Base-by-base conservation (phyloP, 1,140 invertebrate genomes). In the Caerostris extrusa region DNA sequence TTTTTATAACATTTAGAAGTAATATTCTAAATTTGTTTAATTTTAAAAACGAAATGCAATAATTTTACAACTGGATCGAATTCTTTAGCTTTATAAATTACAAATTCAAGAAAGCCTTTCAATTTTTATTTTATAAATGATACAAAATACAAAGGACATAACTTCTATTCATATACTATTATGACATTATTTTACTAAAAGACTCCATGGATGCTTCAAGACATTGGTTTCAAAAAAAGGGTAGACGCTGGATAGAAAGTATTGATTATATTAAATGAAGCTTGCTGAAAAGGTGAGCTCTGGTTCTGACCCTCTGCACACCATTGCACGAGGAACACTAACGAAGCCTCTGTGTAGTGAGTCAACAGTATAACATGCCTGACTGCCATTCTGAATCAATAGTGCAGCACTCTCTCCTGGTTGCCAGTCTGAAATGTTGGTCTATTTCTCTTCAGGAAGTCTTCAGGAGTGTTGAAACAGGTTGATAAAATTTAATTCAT, bases 321-420 rank as follows among this genome's bases (percentile, higher is more conserved):
- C 56, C 8, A n/a, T 8, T n/a, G 56, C 50, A 58, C n/a, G 12
- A 64, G 87, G 17, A n/a, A 50, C 61, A 34, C 87, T 89, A 89
- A 89, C 87, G 87, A 89, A 53, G n/a, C 87, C 57, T 6, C 87
- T 56, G 64, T 69, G 87, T 64, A 89, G 87, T 64, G 69, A 89
- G 87, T 89, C 87, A 89, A 89, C 50, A 89, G 64, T 89, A 64
- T 53, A 60, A 57, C 85, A 34, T 89, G 69, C 87, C 87, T 89
- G 64, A 56, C 64, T 71, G 64, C 64, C 87, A 53, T 89, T 50
- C 53, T 89, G 55, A 89, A 69, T 89, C 87, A 89, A 89, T 64
- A 89, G 64, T 17, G 55, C 61, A 55, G 8, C 64, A 14, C 87
- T 53, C 50, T 69, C 55, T 34, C 50, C 50, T 89, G 64, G 64